A percentile compares a stretch with the other conserved stretches of the same genome.
These are phyloP conservation scores for Thysanoteuthis rhombus DNA, from an alignment of 2,888 invertebrate species.

Conservation along the genomic window DNA sequence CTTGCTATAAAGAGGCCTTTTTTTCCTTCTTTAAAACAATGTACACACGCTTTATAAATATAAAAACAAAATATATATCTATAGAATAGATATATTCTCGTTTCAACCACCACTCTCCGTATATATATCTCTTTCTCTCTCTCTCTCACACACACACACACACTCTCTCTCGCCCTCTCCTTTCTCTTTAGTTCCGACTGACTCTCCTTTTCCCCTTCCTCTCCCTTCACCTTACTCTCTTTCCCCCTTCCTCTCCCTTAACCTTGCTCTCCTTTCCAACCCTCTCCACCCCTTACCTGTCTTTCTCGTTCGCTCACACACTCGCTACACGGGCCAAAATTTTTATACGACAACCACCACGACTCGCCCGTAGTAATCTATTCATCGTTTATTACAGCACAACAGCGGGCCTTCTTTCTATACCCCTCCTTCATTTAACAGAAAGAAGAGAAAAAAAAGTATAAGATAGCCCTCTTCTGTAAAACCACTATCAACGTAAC, in stretches of 20 bases:
- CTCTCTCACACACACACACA: too few relatives aligned
- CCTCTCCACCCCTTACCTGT: background rate
- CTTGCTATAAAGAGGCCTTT: background rate
- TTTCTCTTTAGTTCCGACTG: too few relatives aligned
- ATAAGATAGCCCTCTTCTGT: background rate
- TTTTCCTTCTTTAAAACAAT: background rate
- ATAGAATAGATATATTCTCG: background rate
- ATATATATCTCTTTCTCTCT: background rate
- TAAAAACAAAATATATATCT: background rate
- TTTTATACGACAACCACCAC: slow-evolving; percentile 12
- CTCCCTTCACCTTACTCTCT: background rate
- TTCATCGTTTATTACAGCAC: background rate
- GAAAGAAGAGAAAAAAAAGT: background rate
- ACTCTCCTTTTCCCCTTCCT: background rate
- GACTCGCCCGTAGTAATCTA: background rate
- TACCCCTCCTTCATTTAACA: background rate
- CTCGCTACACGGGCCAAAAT: background rate
- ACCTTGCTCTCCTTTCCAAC: background rate
- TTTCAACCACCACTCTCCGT: background rate
- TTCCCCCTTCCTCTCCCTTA: background rate
- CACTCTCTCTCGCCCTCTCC: background rate
- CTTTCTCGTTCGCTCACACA: background rate
- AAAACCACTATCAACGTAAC: background rate
- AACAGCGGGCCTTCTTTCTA: background rate
- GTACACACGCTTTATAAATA: background rate